These are phyloP conservation scores for Didymodactylos carnosus DNA, from an alignment of 2,888 invertebrate genomes.

Conservation along the genomic window DNA sequence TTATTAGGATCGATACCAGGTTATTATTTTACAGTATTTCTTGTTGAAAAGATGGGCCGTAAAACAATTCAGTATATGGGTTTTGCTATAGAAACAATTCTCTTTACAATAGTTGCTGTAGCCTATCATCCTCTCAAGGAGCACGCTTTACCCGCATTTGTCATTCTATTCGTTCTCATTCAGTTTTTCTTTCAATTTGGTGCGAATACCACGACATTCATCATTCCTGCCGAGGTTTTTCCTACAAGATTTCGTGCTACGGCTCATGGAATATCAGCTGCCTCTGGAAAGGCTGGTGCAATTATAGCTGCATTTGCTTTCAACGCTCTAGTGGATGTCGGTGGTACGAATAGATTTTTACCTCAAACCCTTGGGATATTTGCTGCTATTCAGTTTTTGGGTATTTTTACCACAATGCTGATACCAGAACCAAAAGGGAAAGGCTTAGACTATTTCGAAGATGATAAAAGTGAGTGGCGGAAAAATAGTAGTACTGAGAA, in stretches of 20 bases:
- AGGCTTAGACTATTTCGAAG: neutral
- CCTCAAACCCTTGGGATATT: neutral
- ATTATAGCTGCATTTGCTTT: slow-evolving; percentile 7
- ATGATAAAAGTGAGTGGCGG: no score
- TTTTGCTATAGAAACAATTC: neutral
- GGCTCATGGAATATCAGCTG: slow-evolving; percentile 10
- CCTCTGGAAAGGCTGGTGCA: slow-evolving; percentile 9
- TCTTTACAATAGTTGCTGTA: slow-evolving; percentile 2
- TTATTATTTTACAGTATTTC: slow-evolving; percentile 5
- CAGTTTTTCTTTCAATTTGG: slow-evolving; percentile 12
- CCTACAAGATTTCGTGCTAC: slow-evolving; percentile 7
- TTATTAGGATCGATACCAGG: slow-evolving; percentile 8
- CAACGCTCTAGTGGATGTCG: neutral
- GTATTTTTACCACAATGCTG: neutral
- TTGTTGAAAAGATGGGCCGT: neutral
- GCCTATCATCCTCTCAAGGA: neutral
- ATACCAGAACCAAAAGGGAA: neutral
- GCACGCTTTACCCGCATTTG: neutral
- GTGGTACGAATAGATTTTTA: neutral
- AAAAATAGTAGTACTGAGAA: no score
- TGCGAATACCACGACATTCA: slow-evolving; percentile 9
- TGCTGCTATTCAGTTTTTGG: neutral
- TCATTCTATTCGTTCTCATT: neutral
- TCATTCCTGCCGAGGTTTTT: slow-evolving; percentile 12
- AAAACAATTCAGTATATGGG: slow-evolving; percentile 8